These are phyloP conservation scores for Seriola quinqueradiata DNA, from an alignment of 2,113 vertebrate genomes.

Conservation along the genomic window DNA sequence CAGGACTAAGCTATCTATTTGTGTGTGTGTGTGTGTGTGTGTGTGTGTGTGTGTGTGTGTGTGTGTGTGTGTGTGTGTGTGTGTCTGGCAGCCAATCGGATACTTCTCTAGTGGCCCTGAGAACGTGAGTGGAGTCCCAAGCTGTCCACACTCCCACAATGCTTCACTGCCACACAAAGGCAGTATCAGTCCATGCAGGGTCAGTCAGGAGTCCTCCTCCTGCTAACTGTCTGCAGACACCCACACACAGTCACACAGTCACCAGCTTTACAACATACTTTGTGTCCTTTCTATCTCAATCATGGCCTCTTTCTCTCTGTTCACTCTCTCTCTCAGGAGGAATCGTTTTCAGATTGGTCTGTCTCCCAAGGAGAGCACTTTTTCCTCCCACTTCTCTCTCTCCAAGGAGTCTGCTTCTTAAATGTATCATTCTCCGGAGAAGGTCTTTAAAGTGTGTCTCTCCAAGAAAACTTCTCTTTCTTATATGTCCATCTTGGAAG, in stretches of 20 bases:
- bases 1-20: constrained; percentile 51
- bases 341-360: constrained; percentile 7
- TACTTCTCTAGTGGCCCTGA: constrained; percentile 36
- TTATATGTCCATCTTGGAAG: background rate
- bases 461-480: background rate
- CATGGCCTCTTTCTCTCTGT: background rate
- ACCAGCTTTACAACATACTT: too few species aligned
- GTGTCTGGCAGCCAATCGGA: constrained; percentile 43
- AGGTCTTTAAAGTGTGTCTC: background rate
- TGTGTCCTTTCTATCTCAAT: background rate
- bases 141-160: constrained; percentile 41
- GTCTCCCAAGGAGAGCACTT: background rate
- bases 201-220: constrained; percentile 34
- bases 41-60: constrained; percentile 10
- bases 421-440: constrained; percentile 2
- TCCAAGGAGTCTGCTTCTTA: constrained; percentile 15
- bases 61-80: constrained; percentile 8
- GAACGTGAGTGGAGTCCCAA: constrained; percentile 60
- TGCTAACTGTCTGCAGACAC: constrained; percentile 5
- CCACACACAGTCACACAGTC: background rate
- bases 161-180: constrained; percentile 57
- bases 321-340: background rate
- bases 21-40: constrained; percentile 13
- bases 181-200: constrained; percentile 37
- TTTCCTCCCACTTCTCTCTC: background rate